Base-by-base conservation (phyloP, 2,888 invertebrate genomes). In the Amorpha juglandis region DNA sequence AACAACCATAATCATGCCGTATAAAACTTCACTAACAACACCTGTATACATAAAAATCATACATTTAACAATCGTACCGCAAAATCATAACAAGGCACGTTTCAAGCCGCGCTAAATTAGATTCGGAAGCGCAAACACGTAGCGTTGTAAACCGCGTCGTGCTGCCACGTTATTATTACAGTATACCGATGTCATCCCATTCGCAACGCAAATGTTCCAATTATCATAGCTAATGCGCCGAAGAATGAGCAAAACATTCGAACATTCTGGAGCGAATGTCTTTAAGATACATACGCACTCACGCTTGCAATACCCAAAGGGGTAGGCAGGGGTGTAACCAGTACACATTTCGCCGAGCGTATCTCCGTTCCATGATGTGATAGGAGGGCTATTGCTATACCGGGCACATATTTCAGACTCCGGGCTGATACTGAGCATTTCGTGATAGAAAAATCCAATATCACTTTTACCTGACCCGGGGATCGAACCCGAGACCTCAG, bases 201-300 rank as follows among this genome's bases (percentile, higher is more conserved):
- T 84, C 86, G 84, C 87, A 84, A 88, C 88, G 89, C 89, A 89
- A 91, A 91, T 90, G 90, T 89, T 83, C 89, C 89, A 91, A 90
- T 91, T 91, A 90, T 91, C 91, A 90, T 91, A 91, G 83, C 86
- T 90, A 91, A 91, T 90, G 90, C 82, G 78, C 80, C 85, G 85
- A 83, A 81, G 50, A 50, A 50, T 19, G 50, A 19, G 50, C 50
- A 19, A 50, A 50, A 50, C 19, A 50, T 50, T 19, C 50, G 38
- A 16, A 19, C 16, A 3, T 50, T 19, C 19, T 6, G 0, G 48
- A 48, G n/a, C 50, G 38, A 38, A 38, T 38, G 19, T 50, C 19
- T 19, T 8, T 0, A 50, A 50, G 6, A 42, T 42, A 11, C 42
- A 11, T 16, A n/a, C n/a, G n/a, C n/a, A n/a, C n/a, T n/a, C n/a